These are phyloP conservation scores for Seriola rivoliana DNA, from an alignment of 2,113 vertebrate species.

Conservation along the genomic window DNA sequence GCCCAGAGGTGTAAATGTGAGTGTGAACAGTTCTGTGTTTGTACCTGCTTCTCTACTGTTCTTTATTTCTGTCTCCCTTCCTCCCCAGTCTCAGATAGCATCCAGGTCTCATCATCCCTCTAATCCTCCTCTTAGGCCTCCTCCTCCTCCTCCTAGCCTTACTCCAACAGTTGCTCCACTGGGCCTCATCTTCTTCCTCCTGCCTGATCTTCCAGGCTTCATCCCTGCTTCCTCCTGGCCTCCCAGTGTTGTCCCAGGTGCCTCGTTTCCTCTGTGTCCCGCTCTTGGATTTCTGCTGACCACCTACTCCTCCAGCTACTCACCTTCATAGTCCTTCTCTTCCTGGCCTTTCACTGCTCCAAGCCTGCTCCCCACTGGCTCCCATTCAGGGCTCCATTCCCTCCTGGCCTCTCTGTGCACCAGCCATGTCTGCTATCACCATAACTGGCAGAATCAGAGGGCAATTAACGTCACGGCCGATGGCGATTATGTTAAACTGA, in stretches of 20 bases:
- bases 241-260: neutral
- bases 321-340: neutral
- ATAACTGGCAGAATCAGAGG: constrained; percentile 73
- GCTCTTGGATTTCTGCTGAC: neutral
- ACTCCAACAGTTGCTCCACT: neutral
- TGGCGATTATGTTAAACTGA: constrained; percentile 80
- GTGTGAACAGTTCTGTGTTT: no score
- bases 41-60: neutral
- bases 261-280: neutral
- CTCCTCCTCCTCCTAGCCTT: neutral
- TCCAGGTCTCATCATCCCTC: neutral
- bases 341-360: constrained; percentile 12
- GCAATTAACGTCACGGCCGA: constrained; percentile 80
- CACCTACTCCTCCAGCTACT: neutral
- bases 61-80: neutral
- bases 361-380: neutral
- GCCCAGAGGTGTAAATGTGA: no score
- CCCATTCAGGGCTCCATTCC: neutral
- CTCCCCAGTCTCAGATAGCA: neutral
- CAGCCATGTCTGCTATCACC: constrained; percentile 37
- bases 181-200: neutral
- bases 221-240: neutral
- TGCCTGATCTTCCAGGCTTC: neutral
- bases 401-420: neutral
- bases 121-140: neutral